Percentiles rank a stretch among this genome's conserved stretches.
phyloP scores from a whole-genome alignment of 2,888 invertebrate species.

The Trileptium ribeirensis region DNA sequence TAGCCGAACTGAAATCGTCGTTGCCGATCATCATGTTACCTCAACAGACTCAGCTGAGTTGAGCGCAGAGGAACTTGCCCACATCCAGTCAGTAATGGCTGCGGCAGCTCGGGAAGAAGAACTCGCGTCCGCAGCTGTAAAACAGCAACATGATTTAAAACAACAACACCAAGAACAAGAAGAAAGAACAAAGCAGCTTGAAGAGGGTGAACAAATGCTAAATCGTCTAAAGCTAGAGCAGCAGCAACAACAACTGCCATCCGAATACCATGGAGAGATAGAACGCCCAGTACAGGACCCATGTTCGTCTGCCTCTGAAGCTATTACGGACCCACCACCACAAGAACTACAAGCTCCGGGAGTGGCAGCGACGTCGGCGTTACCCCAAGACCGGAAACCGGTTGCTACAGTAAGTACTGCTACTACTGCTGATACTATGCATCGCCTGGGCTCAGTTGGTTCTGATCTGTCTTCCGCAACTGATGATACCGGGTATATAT shows the following conservation, averaged over 20 bases:
- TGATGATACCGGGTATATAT: background rate
- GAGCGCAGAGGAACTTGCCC: background rate
- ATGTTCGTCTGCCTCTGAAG: no score
- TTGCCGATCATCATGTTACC: background rate
- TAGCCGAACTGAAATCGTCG: no score
- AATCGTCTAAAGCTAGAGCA: background rate
- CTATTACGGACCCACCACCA: background rate
- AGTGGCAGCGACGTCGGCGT: background rate
- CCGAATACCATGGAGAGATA: no score
- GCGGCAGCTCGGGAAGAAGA: background rate
- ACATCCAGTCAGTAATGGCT: background rate
- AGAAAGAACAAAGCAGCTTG: background rate
- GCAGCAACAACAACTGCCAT: background rate
- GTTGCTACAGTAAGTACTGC: no score
- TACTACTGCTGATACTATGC: background rate
- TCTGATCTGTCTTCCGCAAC: background rate
- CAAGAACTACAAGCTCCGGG: background rate
- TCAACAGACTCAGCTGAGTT: background rate
- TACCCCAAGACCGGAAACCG: no score
- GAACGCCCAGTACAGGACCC: no score
- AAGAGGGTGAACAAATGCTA: background rate
- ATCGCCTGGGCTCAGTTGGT: background rate
- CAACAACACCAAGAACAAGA: background rate
- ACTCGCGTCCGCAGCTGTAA: background rate
- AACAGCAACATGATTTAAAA: background rate